Conservation (phyloP, 2,888 invertebrate genomes). For the Catocala nupta region DNA sequence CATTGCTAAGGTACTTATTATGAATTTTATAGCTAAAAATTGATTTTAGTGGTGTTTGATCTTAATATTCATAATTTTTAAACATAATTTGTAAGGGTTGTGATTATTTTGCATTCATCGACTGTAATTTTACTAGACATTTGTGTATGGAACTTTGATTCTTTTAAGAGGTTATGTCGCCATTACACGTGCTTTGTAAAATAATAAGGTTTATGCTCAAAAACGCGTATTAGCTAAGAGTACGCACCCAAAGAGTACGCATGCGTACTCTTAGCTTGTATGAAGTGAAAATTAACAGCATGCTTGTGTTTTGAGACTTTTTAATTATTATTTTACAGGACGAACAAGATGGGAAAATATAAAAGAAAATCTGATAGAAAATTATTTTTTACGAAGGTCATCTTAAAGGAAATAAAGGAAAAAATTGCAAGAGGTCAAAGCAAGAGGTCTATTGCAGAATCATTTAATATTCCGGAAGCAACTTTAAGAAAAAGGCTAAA, state of each 20-base stretch:
- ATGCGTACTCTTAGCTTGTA: slow-evolving; percentile 11
- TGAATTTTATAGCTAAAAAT: no score
- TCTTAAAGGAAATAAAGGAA: slow-evolving; percentile 7
- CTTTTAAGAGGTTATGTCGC: no score
- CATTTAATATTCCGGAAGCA: slow-evolving; percentile 9
- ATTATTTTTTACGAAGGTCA: slow-evolving; percentile 7
- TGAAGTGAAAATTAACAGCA: slow-evolving; percentile 2
- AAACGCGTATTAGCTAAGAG: slow-evolving; percentile 14
- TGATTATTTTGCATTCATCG: no score
- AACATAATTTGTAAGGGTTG: no score
- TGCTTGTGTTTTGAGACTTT: background rate
- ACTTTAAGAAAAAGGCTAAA: slow-evolving; percentile 17
- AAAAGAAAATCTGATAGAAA: slow-evolving; percentile 12
- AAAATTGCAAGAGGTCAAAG: no score
- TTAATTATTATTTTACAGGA: background rate
- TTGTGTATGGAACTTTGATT: no score
- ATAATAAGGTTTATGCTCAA: no score
- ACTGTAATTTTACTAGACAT: no score
- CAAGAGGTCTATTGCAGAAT: slow-evolving; percentile 10
- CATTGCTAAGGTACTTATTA: no score
- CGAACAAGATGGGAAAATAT: slow-evolving; percentile 9
- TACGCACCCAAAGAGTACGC: slow-evolving; percentile 16
- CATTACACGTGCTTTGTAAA: no score
- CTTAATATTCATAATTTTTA: no score
- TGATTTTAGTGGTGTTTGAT: no score